A percentile compares a stretch with the other conserved stretches of the same genome.
phyloP scores from a whole-genome alignment of 2,797 vertebrate species.

The Gymnoscopelus microlampas region DNA sequence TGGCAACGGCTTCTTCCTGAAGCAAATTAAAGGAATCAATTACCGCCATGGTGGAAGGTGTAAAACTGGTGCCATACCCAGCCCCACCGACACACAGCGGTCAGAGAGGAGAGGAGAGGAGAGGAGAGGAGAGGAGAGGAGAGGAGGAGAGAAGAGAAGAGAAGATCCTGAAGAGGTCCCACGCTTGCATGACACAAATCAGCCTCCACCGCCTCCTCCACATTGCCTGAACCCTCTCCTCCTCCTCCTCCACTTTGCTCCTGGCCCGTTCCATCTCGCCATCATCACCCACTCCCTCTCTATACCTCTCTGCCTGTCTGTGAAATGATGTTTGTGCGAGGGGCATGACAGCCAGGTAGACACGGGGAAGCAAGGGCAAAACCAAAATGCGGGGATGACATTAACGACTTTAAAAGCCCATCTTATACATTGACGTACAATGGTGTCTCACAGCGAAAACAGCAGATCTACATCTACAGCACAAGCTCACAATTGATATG shows the following conservation, averaged over 20 bases:
- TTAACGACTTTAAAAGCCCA: no score
- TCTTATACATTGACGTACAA: no score
- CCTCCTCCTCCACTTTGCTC: conserved; percentile 63
- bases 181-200: conserved; percentile 70
- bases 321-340: no score
- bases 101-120: conserved; percentile 56
- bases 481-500: no score
- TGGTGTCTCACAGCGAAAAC: no score
- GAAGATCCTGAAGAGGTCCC: conserved; percentile 66
- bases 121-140: conserved; percentile 4
- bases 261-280: conserved; percentile 55
- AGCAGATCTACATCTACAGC: no score
- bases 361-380: no score
- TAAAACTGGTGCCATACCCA: conserved; percentile 60
- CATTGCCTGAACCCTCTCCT: conserved; percentile 39
- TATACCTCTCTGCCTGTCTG: conserved; percentile 12
- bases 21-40: conserved; percentile 83
- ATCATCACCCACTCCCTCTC: conserved; percentile 5
- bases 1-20: conserved; percentile 79
- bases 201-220: conserved; percentile 60
- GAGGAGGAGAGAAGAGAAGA: conserved; percentile 29
- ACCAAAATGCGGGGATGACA: no score
- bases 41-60: conserved; percentile 68
- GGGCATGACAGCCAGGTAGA: no score
- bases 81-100: conserved; percentile 44